Percentiles rank a stretch among this genome's conserved stretches.
These are phyloP conservation scores for Probaryconus sp. DNA, from an alignment of 1,140 invertebrate species.

Conservation along the genomic window DNA sequence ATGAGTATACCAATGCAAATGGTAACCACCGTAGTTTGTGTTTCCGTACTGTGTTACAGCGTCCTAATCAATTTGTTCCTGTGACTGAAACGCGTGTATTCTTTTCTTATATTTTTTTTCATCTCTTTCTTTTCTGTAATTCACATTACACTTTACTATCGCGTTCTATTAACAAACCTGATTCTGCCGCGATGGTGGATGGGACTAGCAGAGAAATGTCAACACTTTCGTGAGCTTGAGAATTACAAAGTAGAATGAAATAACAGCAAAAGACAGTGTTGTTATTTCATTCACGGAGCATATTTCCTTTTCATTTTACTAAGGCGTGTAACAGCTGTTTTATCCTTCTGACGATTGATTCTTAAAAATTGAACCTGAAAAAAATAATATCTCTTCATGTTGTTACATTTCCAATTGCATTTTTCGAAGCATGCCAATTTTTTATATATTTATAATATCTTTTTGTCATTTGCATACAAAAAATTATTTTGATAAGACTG, in stretches of 20 bases:
- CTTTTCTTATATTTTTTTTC: no score
- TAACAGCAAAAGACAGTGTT: no score
- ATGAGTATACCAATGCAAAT: conserved; percentile 76
- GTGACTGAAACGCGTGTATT: conserved; percentile 62
- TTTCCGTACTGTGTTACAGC: conserved; percentile 78
- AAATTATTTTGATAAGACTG: neutral
- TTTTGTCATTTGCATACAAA: neutral
- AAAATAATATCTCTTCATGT: no score
- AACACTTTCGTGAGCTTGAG: neutral
- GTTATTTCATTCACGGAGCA: no score
- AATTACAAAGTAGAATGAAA: no score
- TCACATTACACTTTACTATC: conserved; percentile 35
- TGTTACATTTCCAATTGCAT: neutral
- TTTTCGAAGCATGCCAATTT: neutral
- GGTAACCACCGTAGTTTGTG: conserved; percentile 78
- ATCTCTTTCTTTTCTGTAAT: conserved; percentile 17
- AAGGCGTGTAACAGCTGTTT: no score
- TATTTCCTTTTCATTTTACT: no score
- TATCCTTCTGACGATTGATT: no score
- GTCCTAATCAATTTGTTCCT: conserved; percentile 76
- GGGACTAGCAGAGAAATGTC: conserved; percentile 14
- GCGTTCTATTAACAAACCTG: conserved; percentile 42
- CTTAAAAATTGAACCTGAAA: no score
- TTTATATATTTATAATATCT: neutral
- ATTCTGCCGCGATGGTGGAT: conserved; percentile 38